Evolutionary conservation across 2,888 invertebrate species (phyloP).

Genomic region (Mantis religiosa): DNA sequence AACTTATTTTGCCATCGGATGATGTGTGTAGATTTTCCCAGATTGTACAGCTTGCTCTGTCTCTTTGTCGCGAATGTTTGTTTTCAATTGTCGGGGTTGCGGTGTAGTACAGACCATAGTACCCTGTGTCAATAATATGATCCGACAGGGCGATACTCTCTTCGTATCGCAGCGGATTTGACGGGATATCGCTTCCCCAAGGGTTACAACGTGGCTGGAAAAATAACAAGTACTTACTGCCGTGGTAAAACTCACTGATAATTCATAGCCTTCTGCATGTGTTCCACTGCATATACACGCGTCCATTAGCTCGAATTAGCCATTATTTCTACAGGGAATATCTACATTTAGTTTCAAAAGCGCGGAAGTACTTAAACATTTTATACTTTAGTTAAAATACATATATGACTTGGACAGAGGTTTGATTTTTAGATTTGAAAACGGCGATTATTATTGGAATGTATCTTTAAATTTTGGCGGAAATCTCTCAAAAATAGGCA

Average conservation of each 20-base stretch:
- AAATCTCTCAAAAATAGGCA: too few relatives aligned
- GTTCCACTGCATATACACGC: too few relatives aligned
- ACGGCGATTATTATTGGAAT: too few relatives aligned
- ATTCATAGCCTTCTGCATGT: neutral
- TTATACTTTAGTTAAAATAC: too few relatives aligned
- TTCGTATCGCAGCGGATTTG: neutral
- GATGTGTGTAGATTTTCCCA: neutral
- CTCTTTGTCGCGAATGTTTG: neutral
- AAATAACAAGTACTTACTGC: neutral
- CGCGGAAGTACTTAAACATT: too few relatives aligned
- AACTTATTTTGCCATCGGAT: neutral
- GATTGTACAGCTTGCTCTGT: neutral
- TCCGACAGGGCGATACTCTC: neutral
- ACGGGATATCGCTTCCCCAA: neutral
- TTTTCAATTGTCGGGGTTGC: neutral
- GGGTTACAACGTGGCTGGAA: neutral
- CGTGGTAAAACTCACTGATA: neutral
- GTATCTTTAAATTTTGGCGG: too few relatives aligned
- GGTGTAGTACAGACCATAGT: neutral
- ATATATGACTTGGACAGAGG: too few relatives aligned
- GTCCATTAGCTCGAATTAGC: too few relatives aligned
- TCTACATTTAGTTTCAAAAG: too few relatives aligned
- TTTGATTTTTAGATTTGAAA: too few relatives aligned
- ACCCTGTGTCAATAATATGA: neutral
- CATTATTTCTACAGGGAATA: too few relatives aligned